A percentile compares a stretch with the other conserved stretches of the same genome.
These are phyloP conservation scores for Blastobasis adustella DNA, from an alignment of 2,888 invertebrate genomes.

Conservation along the genomic window DNA sequence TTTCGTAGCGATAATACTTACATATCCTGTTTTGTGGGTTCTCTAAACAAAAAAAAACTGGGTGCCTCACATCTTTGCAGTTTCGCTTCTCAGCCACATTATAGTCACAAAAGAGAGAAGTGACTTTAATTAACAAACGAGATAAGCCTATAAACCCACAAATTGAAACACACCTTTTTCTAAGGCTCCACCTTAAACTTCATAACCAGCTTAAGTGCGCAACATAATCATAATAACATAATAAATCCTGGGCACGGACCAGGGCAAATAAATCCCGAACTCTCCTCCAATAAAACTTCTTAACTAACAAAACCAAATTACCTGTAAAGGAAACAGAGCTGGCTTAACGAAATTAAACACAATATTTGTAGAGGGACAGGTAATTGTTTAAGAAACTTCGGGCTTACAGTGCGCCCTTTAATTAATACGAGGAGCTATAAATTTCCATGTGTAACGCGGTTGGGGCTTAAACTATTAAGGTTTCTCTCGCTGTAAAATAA, in stretches of 20 bases:
- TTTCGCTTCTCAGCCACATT: too few relatives aligned
- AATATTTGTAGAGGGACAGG: conserved; percentile 32
- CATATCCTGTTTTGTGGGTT: too few relatives aligned
- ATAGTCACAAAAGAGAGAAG: too few relatives aligned
- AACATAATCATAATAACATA: too few relatives aligned
- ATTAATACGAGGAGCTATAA: conserved; percentile 48
- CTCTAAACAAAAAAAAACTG: too few relatives aligned
- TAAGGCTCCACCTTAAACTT: background rate
- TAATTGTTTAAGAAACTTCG: conserved; percentile 44
- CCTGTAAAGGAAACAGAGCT: conserved; percentile 22
- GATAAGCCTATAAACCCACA: too few relatives aligned
- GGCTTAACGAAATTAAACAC: conserved; percentile 20
- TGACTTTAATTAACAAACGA: too few relatives aligned
- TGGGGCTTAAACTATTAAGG: conserved; percentile 34
- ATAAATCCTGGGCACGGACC: too few relatives aligned
- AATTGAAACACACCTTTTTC: too few relatives aligned
- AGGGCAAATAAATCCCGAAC: too few relatives aligned
- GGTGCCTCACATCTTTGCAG: too few relatives aligned
- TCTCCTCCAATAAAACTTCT: conserved; percentile 2
- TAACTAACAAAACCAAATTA: conserved; percentile 21
- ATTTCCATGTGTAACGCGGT: conserved; percentile 39
- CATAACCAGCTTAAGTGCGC: background rate
- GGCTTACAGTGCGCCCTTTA: conserved; percentile 36
- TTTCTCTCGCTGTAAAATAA: background rate
- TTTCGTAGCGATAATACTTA: too few relatives aligned